Evolutionary conservation across 1,140 invertebrate genomes (phyloP), one percentile per base, ranked within the genome.

Genomic region (Nymphalis io): DNA sequence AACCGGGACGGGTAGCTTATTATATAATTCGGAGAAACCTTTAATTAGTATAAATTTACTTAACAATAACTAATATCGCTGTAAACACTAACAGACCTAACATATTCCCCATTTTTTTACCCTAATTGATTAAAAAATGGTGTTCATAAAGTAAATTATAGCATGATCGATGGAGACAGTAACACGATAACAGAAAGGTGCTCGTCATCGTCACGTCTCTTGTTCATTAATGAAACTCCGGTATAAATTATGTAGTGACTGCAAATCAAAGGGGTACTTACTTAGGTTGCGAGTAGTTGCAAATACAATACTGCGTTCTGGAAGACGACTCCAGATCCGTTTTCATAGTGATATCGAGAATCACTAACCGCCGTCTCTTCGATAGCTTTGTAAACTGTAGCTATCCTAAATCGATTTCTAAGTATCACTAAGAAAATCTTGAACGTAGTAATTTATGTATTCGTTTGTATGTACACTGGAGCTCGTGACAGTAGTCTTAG

Each of bases 351-450:
- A 75, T 73, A 70, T 65, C 68, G 64, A 68, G 63, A 72, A 64
- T 63, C 64, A 63, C 72, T 75, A 76, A 80, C 76, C 62, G 70
- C 60, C 73, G 69, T 68, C 59, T 76, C 68, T 59, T 86, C 83
- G 69, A 86, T 72, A 80, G 85, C 85, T 86, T 73, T 79, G 84
- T 70, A 85, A 88, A 88, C 82, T 63, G 55, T 58, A 59, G 59
- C 18, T 61, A 70, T 70, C 73, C 69, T 60, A 72, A 83, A 83
- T 87, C 80, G 72, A 84, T 83, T 82, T 72, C 78, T 78, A 78
- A 83, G 83, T 81, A 76, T 82, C 81, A 79, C 78, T 76, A 65
- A 69, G 58, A 40, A 66, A 58, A 59, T 66, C 64, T 66, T 42
- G 55, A 66, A 59, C 20, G 33, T 13, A 51, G 60, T 33, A 62